Conservation (phyloP, 2,888 invertebrate genomes). For the Listrodromus nycthemerus region DNA sequence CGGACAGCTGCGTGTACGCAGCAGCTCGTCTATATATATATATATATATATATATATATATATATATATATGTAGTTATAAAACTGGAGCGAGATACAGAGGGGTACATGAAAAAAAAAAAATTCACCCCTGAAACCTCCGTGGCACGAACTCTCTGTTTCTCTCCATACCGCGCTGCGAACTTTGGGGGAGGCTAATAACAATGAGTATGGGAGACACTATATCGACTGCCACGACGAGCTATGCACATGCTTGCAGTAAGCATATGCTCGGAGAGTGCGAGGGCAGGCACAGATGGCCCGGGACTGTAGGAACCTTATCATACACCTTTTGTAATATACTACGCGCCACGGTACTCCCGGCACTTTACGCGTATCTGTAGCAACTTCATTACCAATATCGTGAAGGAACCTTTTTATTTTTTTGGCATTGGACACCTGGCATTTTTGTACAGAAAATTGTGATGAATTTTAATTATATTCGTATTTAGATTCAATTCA, state of each 20-base stretch:
- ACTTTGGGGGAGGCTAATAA: slow-evolving; percentile 75
- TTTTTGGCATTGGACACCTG: background rate
- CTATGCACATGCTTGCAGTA: slow-evolving; percentile 73
- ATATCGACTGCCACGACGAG: slow-evolving; percentile 44
- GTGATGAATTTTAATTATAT: too few relatives aligned
- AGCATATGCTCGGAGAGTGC: slow-evolving; percentile 76
- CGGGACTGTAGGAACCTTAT: slow-evolving; percentile 72
- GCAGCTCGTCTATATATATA: slow-evolving; percentile 37
- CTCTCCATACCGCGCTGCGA: slow-evolving; percentile 71
- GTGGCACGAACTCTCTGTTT: slow-evolving; percentile 56
- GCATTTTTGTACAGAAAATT: too few relatives aligned
- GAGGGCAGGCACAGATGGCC: slow-evolving; percentile 64
- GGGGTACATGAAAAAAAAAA: slow-evolving; percentile 48
- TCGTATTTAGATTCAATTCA: too few relatives aligned
- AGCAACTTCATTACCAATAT: background rate
- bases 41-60: slow-evolving; percentile 4
- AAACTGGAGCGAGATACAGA: slow-evolving; percentile 42
- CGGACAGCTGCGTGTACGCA: slow-evolving; percentile 69
- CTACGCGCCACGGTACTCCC: background rate
- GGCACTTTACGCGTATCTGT: background rate
- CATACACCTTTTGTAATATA: slow-evolving; percentile 60
- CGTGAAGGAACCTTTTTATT: background rate
- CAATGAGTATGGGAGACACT: slow-evolving; percentile 67
- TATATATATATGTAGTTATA: background rate
- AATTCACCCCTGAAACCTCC: slow-evolving; percentile 56